Percentiles rank a stretch among this genome's conserved stretches.
Evolutionary conservation across 2,888 invertebrate species (phyloP).

Genomic region (Xanthia togata): DNA sequence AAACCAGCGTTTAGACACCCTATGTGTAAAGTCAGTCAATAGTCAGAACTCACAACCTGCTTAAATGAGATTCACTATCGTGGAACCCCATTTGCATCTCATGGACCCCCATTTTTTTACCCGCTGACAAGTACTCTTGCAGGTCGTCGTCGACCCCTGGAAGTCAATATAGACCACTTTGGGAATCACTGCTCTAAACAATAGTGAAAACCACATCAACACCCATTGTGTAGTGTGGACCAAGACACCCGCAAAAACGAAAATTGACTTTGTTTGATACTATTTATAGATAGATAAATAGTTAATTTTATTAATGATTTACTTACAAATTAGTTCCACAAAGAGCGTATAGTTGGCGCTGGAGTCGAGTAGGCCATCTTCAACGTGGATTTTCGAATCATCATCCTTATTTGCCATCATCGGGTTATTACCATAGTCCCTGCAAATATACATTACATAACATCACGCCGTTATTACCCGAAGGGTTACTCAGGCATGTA

Average conservation of each 20-base stretch:
- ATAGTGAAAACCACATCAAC: not conserved
- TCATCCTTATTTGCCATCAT: constrained; percentile 73
- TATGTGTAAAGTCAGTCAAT: too few species aligned
- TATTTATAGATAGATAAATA: not conserved
- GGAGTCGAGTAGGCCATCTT: constrained; percentile 94
- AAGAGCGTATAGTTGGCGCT: constrained; percentile 96
- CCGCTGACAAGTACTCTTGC: too few species aligned
- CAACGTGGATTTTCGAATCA: constrained; percentile 68
- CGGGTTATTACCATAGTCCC: constrained; percentile 74
- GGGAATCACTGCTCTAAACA: not conserved
- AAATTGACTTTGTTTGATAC: not conserved
- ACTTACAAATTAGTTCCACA: constrained; percentile 95
- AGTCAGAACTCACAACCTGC: too few species aligned
- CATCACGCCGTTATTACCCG: not conserved
- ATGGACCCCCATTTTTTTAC: too few species aligned
- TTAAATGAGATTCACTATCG: too few species aligned
- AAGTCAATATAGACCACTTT: too few species aligned
- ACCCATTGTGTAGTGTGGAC: not conserved
- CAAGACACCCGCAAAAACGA: too few species aligned
- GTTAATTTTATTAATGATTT: not conserved
- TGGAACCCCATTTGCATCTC: too few species aligned
- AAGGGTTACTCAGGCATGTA: not conserved
- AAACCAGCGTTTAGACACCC: too few species aligned
- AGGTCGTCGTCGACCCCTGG: too few species aligned
- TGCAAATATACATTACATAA: constrained; percentile 52